Percentiles rank a stretch among this genome's conserved stretches.
Conservation (phyloP, 1,140 invertebrate species). For the Pseudomyrmex gracilis region DNA sequence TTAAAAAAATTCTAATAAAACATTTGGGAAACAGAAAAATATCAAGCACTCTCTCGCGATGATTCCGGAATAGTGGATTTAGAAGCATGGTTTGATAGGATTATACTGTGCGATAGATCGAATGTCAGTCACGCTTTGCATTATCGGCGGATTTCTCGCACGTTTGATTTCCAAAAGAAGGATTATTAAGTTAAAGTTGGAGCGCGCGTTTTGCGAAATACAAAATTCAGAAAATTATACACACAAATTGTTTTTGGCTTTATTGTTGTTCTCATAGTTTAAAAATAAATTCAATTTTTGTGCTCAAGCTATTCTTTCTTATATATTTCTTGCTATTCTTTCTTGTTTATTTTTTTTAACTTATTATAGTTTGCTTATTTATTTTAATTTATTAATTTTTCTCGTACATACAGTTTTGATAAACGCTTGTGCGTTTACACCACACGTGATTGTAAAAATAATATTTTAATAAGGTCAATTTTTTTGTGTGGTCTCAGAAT, state of each 20-base stretch:
- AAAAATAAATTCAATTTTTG: no score
- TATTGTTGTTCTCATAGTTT: no score
- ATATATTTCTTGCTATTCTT: background rate
- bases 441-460: background rate
- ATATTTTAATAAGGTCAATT: slow-evolving; percentile 25
- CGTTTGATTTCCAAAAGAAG: slow-evolving; percentile 67
- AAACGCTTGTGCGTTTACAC: background rate
- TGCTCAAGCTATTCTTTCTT: background rate
- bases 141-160: slow-evolving; percentile 78
- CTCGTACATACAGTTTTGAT: background rate
- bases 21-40: slow-evolving; percentile 51
- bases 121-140: slow-evolving; percentile 82
- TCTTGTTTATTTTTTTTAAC: background rate
- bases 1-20: slow-evolving; percentile 78
- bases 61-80: slow-evolving; percentile 79
- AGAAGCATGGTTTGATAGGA: slow-evolving; percentile 82
- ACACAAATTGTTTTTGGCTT: background rate
- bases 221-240: background rate
- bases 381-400: background rate
- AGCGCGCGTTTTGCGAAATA: background rate
- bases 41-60: slow-evolving; percentile 80
- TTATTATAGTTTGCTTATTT: background rate
- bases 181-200: slow-evolving; percentile 57
- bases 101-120: slow-evolving; percentile 79
- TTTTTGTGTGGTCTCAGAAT: slow-evolving; percentile 28